Evolutionary conservation across 1,140 invertebrate genomes (phyloP), one percentile per base, ranked within the genome.

Genomic region (Euura lappo): DNA sequence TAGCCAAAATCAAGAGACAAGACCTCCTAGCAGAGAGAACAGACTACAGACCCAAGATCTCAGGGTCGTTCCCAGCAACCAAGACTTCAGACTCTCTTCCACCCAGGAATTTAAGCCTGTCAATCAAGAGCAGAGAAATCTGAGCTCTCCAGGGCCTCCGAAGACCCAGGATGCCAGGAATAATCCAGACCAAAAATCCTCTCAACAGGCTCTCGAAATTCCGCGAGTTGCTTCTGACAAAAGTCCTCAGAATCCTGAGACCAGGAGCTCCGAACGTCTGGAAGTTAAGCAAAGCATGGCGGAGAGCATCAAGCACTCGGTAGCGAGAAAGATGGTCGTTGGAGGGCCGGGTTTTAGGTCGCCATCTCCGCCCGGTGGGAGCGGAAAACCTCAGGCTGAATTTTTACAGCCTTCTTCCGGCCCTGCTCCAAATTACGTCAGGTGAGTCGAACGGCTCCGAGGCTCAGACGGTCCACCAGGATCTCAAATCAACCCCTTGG

Each of bases 331-430:
- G 71, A 83, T 87, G 80, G 84, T 87, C 0, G 85, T 87, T 11
- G 85, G 83, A 0, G 82, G 81, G n/a, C 80, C 85, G 0, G 84
- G 79, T 2, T 86, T 86, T 67, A 79, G 78, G 45, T 80, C 79
- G 6, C 74, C 79, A 0, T 81, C 81, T 3, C 79, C 81, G 68
- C 72, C 81, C 8, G 74, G 77, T 7, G 75, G 80, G 70, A 79
- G 72, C 71, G 72, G 70, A 4, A 87, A 87, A 74, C 81, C 84
- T 6, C 87, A 88, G 69, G 87, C 88, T 2, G 88, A 89, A 76
- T 89, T 89, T 75, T 76, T 89, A 45, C 89, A 88, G 71, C 88
- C 88, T 6, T 84, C 81, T 28, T 81, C 76, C 69, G 82, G 83
- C 44, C 84, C 84, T 46, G 75, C 86, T 44, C 78, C 84, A 2